These are phyloP conservation scores for Zaprionus capensis DNA, from an alignment of 1,140 invertebrate species.

Conservation along the genomic window DNA sequence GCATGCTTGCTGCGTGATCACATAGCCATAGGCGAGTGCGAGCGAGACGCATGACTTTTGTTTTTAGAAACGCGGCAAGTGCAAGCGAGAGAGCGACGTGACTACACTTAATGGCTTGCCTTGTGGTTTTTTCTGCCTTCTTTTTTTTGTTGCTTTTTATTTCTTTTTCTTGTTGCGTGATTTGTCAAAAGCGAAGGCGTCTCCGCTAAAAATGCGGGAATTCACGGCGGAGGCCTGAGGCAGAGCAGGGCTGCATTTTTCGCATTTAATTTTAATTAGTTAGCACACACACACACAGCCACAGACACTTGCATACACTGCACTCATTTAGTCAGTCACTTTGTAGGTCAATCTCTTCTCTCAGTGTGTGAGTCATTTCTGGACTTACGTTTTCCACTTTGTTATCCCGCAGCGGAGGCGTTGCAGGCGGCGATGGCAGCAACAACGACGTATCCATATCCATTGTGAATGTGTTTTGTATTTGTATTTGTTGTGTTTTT, in stretches of 20 bases:
- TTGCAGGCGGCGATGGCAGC: slow-evolving; percentile 86
- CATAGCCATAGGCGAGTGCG: slow-evolving; percentile 52
- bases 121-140: slow-evolving; percentile 39
- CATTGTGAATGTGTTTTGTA: slow-evolving; percentile 50
- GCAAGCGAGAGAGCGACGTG: slow-evolving; percentile 47
- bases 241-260: slow-evolving; percentile 43
- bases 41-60: slow-evolving; percentile 76
- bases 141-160: slow-evolving; percentile 1
- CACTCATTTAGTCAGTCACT: slow-evolving; percentile 35
- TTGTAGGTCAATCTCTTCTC: slow-evolving; percentile 61
- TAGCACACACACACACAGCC: slow-evolving; percentile 43
- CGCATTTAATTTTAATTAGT: slow-evolving; percentile 65
- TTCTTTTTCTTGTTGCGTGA: slow-evolving; percentile 48
- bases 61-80: slow-evolving; percentile 83
- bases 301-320: background rate
- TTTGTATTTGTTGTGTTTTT: slow-evolving; percentile 28
- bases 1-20: slow-evolving; percentile 83
- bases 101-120: slow-evolving; percentile 49
- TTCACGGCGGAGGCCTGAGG: slow-evolving; percentile 11
- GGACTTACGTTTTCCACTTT: slow-evolving; percentile 85
- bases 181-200: slow-evolving; percentile 57
- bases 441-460: slow-evolving; percentile 84
- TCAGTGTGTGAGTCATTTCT: slow-evolving; percentile 44
- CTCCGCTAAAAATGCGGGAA: slow-evolving; percentile 47
- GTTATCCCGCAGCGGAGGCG: slow-evolving; percentile 85